These are phyloP conservation scores for Phylloscopus collybita DNA, from an alignment of 2,797 vertebrate genomes.

Conservation along the genomic window DNA sequence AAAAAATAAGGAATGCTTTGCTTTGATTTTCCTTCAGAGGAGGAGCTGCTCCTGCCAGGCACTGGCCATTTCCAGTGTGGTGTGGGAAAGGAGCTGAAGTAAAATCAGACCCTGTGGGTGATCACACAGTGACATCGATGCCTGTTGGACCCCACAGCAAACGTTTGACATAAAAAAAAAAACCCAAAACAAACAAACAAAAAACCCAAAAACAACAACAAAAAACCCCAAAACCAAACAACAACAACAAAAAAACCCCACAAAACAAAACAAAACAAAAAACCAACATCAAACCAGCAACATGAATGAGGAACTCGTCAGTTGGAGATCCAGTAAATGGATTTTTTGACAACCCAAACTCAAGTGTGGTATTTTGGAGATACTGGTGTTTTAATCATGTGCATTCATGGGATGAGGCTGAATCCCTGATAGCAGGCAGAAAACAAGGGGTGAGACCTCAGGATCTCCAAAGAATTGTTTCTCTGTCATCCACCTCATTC, in stretches of 20 bases:
- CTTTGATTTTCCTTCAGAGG: not conserved
- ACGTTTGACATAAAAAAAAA: not conserved
- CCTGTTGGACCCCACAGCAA: not conserved
- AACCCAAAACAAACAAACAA: too few species aligned
- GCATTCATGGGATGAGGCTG: not conserved
- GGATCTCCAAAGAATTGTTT: not conserved
- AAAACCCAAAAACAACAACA: too few species aligned
- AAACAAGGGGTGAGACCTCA: not conserved
- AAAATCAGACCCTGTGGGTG: not conserved
- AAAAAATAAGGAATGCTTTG: not conserved
- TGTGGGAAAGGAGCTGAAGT: not conserved
- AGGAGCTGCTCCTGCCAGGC: not conserved
- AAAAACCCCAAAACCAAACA: too few species aligned
- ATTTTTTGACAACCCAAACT: not conserved
- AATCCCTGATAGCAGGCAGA: not conserved
- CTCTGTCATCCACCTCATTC: not conserved
- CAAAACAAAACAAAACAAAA: too few species aligned
- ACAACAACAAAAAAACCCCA: too few species aligned
- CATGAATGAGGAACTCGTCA: not conserved
- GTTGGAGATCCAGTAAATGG: not conserved
- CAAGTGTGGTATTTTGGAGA: not conserved
- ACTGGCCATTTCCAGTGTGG: not conserved
- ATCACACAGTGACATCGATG: not conserved
- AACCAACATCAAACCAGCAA: not conserved
- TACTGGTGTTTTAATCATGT: accelerated